Evolutionary conservation across 2,113 vertebrate genomes (phyloP).

Genomic region (Lepidothrix coronata): DNA sequence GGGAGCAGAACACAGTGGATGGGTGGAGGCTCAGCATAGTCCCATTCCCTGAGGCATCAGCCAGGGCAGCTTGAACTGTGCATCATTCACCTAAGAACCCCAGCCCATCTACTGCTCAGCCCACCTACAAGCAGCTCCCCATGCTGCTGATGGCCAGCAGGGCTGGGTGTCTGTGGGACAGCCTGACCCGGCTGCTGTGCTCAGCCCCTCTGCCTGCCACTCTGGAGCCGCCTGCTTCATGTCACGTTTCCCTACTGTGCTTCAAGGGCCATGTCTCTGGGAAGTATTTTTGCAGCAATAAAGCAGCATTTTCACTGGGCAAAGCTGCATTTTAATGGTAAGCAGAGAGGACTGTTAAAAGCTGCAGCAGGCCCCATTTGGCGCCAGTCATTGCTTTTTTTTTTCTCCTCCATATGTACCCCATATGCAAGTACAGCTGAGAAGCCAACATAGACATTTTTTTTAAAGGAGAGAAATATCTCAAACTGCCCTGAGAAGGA

Average conservation of each 20-base stretch:
- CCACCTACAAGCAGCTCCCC: not conserved
- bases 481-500: not conserved
- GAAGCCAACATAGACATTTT: conserved; percentile 12
- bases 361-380: conserved; percentile 4
- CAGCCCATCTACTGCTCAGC: not conserved
- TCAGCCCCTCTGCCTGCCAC: not conserved
- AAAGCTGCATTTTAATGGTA: conserved; percentile 38
- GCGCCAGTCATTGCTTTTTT: conserved; percentile 26
- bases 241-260: not conserved
- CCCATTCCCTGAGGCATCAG: not conserved
- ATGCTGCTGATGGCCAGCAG: not conserved
- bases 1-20: fast-evolving
- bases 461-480: not conserved
- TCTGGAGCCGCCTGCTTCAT: fast-evolving
- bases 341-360: conserved; percentile 41
- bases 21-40: not conserved
- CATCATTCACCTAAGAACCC: fast-evolving
- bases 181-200: not conserved
- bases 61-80: fast-evolving
- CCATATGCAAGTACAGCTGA: conserved; percentile 53
- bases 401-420: conserved; percentile 37
- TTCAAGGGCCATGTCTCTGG: not conserved
- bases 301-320: conserved; percentile 27
- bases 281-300: conserved; percentile 24
- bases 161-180: not conserved